These are phyloP conservation scores for Rattus norvegicus DNA, from an alignment of 2,113 vertebrate genomes.

Conservation along the genomic window DNA sequence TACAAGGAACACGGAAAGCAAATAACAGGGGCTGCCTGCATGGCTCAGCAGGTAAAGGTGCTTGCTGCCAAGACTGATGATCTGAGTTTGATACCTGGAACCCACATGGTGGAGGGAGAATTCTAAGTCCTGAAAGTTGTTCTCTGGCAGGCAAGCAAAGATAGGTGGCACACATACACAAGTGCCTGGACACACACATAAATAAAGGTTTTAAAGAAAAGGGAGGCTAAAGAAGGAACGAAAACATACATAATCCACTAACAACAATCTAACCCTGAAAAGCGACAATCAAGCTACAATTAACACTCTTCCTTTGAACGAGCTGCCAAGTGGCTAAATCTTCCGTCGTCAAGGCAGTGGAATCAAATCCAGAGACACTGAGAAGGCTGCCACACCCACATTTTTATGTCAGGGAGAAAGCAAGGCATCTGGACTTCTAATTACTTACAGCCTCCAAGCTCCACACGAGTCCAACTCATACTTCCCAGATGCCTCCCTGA, in stretches of 20 bases:
- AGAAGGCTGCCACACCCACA: background rate
- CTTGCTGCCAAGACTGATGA: background rate
- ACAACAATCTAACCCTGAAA: background rate
- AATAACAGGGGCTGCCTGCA: background rate
- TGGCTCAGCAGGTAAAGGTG: background rate
- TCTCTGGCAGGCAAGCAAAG: background rate
- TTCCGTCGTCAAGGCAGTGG: background rate
- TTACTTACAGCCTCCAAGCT: background rate
- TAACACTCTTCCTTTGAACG: background rate
- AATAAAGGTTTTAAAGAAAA: background rate
- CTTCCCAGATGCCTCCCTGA: conserved; percentile 4
- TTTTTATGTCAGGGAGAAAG: background rate
- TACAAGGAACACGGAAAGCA: background rate
- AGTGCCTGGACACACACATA: background rate
- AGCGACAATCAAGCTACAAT: background rate
- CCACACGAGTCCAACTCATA: background rate
- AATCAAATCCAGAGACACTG: background rate
- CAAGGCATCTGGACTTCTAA: background rate
- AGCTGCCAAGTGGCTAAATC: background rate
- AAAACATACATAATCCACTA: background rate
- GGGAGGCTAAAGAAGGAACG: background rate
- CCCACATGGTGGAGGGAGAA: background rate
- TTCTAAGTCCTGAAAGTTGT: background rate
- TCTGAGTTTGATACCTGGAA: background rate
- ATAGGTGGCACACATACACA: background rate